Base-by-base conservation (phyloP, 1,140 invertebrate species). In the Agrilus planipennis region DNA sequence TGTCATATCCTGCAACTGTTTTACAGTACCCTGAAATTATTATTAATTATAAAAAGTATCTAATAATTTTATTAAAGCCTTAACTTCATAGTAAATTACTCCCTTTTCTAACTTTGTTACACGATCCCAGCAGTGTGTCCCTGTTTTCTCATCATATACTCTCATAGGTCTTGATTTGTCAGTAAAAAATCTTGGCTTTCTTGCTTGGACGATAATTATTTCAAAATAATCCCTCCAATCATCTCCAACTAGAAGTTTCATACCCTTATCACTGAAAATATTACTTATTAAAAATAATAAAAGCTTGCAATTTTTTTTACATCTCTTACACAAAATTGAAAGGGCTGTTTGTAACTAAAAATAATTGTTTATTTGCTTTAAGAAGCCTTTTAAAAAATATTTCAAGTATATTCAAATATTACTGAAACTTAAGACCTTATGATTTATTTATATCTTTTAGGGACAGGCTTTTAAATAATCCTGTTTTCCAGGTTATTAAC, bases 131-230 rank as follows among this genome's bases (percentile, higher is more conserved):
- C 89, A 72, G 51, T 89, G 84, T 1, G 77, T 81, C 52, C 84
- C 75, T 16, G 76, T 79, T 32, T 70, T 72, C 56, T 82, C 79
- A 57, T 94, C 85, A 57, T 89, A 95, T 11, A 89, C 72, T 51
- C 93, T 69, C 45, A 98, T 84, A 1, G 92, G 92, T 31, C 89
- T 76, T 22, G 82, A 81, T 60, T 81, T 77, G 53, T 87, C 88
- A n/a, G 81, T 91, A 66, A 98, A 97, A 65, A 97, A 97, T 50
- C 81, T 81, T 1, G 94, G 94, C 60, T 97, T 98, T 49, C 90
- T 79, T 1, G 93, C 92, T 59, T 88, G 87, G 4, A 92, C 89
- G 44, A 98, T 89, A 18, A 96, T 78, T 6, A 97, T 82, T 65
- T 97, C 89, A 68, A 98, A 98, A 52, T 81, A 82, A 11, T 89